Evolutionary conservation across 2,113 vertebrate species (phyloP), one percentile per base, ranked within the genome.

Genomic region (Archilochus colubris): DNA sequence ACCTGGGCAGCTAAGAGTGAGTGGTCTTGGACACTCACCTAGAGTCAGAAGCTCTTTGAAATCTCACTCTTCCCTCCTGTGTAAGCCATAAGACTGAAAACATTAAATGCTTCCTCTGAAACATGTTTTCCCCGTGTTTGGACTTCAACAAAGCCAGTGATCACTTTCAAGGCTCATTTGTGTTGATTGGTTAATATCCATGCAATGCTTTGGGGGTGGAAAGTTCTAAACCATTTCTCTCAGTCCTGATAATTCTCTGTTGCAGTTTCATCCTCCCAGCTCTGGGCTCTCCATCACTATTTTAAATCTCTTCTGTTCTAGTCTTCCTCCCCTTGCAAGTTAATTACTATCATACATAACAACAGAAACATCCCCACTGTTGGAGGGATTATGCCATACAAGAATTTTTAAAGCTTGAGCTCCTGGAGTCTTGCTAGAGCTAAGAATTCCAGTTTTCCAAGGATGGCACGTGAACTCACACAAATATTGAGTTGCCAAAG

Each of bases 151-250:
- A 92, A 93, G 59, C 50, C 68, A 89, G 87, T 23, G 43, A 94
- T 91, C 75, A 89, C 89, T 91, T 97, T 85, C 94, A 94, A 57
- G 68, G 91, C 67, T 96, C 93, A 86, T 92, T 94, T 93, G 53
- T 83, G 67, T 95, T 94, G 94, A 91, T 80, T 89, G 84, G 67
- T 95, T 89, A 76, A 91, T 91, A 97, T 82, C 91, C 88, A 25
- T 28, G 75, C 82, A 77, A 5, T 55, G 55, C 87, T 95, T 94
- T 88, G 87, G 46, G 95, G 63, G 23, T 63, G 12, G 74, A 63
- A 89, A 91, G 74, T 28, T 89, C 67, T 91, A 82, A 82, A 66
- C 74, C 68, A 73, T 8, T 79, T 62, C 59, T 94, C 67, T 85
- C 81, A n/a, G 33, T 61, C 30, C 51, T 59, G 40, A 81, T 75